Base-by-base conservation (phyloP, 1,140 invertebrate species). In the Drosophila pachea region DNA sequence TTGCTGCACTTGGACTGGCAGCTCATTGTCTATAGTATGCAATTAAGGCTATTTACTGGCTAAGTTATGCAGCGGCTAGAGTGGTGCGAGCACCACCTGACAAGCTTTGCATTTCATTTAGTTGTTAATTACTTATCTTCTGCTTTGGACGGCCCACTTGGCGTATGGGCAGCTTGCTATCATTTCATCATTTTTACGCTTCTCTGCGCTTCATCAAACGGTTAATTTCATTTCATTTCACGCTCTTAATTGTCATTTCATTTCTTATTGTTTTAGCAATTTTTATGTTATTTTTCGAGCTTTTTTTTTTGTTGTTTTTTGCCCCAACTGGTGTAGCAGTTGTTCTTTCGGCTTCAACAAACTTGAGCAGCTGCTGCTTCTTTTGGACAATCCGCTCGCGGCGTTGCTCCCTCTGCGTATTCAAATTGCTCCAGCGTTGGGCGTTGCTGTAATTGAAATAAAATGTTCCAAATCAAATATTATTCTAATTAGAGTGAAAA, bases 391-490 rank as follows among this genome's bases (percentile, higher is more conserved):
- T 64, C 42, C 36, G 69, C 76, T 69, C 32, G 33, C 60, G 63
- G 78, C 64, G 61, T 61, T 67, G 73, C 67, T 72, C 47, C 76
- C 58, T 22, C 76, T 72, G 72, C 32, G 68, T 79, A 77, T 73
- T 79, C 68, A 76, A 73, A 76, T 79, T 65, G 53, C 58, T 54
- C 54, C 55, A 68, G 61, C 63, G 58, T 68, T 33, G 14, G 55
- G 16, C 50, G 50, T 59, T 73, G 63, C 67, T 71, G 64, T 77
- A 86, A 86, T 86, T 86, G 82, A 86, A 86, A 86, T 86, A 86
- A 86, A 86, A 86, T 84, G 76, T 86, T 86, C 74, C 64, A 69
- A 81, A 75, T 81, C 68, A 81, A 86, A 86, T 86, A 81, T 86
- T 86, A 86, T 86, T 86, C 76, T 78, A 86, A 86, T 86, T 86